Percentiles rank a stretch among this genome's conserved stretches.
Evolutionary conservation across 2,888 invertebrate genomes (phyloP).

Genomic region (Melanchra persicariae): DNA sequence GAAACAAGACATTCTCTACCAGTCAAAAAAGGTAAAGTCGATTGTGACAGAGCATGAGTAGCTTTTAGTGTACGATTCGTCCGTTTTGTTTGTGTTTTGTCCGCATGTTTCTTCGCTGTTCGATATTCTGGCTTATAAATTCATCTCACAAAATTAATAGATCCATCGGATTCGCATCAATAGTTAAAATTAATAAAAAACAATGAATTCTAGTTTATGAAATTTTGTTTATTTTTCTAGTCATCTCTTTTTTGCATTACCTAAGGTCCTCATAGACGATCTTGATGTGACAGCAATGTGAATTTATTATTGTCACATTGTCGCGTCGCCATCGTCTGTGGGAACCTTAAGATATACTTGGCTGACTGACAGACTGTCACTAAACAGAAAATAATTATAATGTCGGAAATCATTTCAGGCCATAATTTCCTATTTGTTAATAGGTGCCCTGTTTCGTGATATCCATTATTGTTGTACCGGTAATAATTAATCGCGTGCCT

Average conservation of each 20-base stretch:
- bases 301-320: neutral
- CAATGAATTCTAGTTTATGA: too few relatives aligned
- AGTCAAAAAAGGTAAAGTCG: neutral
- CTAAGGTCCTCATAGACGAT: too few relatives aligned
- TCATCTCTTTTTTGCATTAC: too few relatives aligned
- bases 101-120: too few relatives aligned
- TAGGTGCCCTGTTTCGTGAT: slow-evolving; percentile 4
- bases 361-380: neutral
- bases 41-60: neutral
- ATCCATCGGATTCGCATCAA: too few relatives aligned
- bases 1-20: too few relatives aligned
- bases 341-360: neutral
- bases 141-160: too few relatives aligned
- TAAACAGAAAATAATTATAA: slow-evolving; percentile 11
- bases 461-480: slow-evolving; percentile 31
- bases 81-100: too few relatives aligned
- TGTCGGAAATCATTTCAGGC: slow-evolving; percentile 1
- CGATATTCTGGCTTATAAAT: too few relatives aligned
- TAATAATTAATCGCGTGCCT: slow-evolving; percentile 49
- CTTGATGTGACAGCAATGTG: too few relatives aligned
- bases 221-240: too few relatives aligned
- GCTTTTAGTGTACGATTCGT: neutral
- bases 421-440: slow-evolving; percentile 26
- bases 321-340: neutral
- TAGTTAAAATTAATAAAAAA: too few relatives aligned